phyloP scores from a whole-genome alignment of 1,140 invertebrate species.

The Drosophila obscura region DNA sequence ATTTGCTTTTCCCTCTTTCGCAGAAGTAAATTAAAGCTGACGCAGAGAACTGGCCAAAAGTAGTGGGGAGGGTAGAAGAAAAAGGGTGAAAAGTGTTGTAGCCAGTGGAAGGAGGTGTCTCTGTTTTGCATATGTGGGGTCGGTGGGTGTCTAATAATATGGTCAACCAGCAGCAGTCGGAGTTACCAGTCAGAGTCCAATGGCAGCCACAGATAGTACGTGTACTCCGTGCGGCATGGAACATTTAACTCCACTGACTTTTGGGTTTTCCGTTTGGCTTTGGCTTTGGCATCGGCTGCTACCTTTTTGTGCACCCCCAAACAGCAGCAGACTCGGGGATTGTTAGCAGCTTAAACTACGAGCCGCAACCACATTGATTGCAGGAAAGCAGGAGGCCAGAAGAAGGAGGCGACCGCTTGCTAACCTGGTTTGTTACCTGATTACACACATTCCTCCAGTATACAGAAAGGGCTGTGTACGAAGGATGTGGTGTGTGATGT shows the following conservation, averaged over 20 bases:
- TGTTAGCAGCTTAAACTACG: conserved; percentile 43
- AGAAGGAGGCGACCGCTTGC: conserved; percentile 39
- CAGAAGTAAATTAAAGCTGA: conserved; percentile 59
- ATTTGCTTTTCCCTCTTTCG: conserved; percentile 31
- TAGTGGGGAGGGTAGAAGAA: background rate
- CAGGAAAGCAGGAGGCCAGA: conserved; percentile 10
- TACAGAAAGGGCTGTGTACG: too few species aligned
- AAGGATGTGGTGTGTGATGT: background rate
- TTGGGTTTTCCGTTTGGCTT: conserved; percentile 39
- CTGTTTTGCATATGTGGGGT: conserved; percentile 32
- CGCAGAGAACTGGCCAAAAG: conserved; percentile 4
- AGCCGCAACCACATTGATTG: conserved; percentile 56
- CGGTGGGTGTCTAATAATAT: conserved; percentile 48
- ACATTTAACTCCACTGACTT: conserved; percentile 54
- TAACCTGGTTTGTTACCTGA: conserved; percentile 66
- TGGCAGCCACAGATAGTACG: conserved; percentile 32
- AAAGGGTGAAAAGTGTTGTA: conserved; percentile 5
- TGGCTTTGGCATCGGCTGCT: conserved; percentile 13
- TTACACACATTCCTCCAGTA: conserved; percentile 30
- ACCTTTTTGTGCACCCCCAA: background rate
- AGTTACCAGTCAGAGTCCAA: background rate
- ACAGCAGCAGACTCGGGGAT: background rate
- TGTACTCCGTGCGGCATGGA: conserved; percentile 23
- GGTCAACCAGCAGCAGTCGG: conserved; percentile 27
- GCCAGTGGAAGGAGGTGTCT: too few species aligned